These are phyloP conservation scores for Eueremaeus valkanovi DNA, from an alignment of 2,888 invertebrate species.

Conservation along the genomic window DNA sequence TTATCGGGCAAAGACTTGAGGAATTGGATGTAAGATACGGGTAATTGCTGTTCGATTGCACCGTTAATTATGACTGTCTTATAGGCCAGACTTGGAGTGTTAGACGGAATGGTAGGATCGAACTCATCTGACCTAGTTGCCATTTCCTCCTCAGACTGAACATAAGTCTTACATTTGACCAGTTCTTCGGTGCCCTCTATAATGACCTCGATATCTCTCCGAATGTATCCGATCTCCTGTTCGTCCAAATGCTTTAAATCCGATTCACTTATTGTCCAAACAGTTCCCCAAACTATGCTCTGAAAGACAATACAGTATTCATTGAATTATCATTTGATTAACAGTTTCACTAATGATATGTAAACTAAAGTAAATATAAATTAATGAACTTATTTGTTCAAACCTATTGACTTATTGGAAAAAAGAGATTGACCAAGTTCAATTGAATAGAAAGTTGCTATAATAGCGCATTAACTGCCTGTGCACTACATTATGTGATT, in stretches of 20 bases:
- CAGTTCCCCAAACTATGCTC: slow-evolving; percentile 37
- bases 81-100: slow-evolving; percentile 74
- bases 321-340: background rate
- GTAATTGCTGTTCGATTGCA: slow-evolving; percentile 68
- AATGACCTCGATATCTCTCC: slow-evolving; percentile 61
- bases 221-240: slow-evolving; percentile 75
- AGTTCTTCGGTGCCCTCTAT: slow-evolving; percentile 57
- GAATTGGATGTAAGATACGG: slow-evolving; percentile 64
- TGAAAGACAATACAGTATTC: background rate
- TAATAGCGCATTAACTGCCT: no score
- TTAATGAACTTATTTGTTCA: no score
- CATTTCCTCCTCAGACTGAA: background rate
- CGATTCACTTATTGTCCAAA: slow-evolving; percentile 35
- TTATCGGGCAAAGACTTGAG: slow-evolving; percentile 30
- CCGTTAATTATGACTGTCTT: slow-evolving; percentile 67
- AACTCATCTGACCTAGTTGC: no score
- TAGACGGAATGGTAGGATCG: slow-evolving; percentile 46
- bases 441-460: no score
- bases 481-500: no score
- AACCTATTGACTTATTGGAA: no score
- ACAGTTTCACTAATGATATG: no score
- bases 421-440: no score
- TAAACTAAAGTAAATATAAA: no score
- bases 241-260: slow-evolving; percentile 45
- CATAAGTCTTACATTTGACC: slow-evolving; percentile 64